Evolutionary conservation across 2,113 vertebrate genomes (phyloP), one percentile per base, ranked within the genome.

Genomic region (Pleuronectes platessa): DNA sequence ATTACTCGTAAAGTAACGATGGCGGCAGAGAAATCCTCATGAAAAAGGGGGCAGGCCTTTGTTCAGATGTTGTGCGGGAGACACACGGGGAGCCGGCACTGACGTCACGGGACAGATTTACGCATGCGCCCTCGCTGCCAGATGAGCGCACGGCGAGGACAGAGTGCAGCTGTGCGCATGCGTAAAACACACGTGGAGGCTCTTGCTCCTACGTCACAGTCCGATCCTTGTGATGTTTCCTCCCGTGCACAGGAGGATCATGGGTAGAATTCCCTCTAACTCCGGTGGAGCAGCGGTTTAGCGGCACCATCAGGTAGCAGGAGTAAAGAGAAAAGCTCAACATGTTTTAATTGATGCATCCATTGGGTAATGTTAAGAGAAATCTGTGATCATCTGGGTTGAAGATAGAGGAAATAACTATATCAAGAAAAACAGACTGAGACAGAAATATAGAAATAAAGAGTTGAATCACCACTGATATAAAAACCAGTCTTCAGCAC

Each of bases 1-100:
- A 94, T 91, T 93, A 91, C 90, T 88, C 84, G 91, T 92, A 93
- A 91, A 89, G 92, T 92, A 93, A 93, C 92, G 92, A 89, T 76
- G 86, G 86, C 83, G 72, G 84, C 56, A 47, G 74, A 79, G 86
- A 82, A 75, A 78, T 83, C 82, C 85, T 88, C 90, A n/a, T 87
- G 86, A 91, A 88, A 90, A 91, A 83, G 24, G 40, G 90, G 92
- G 91, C 90, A 87, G 91, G 91, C 73, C 88, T 90, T 91, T 92
- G 86, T 91, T 86, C 54, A 13, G 71, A 63, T 76, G 68, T 71
- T 35, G 75, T 37, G 11, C 65, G 61, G 73, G 56, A n/a, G 74
- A 72, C 15, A 0, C 6, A 60, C 20, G 74, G 72, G 79, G 88
- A 47, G 14, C 0, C 0, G 68, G 14, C 85, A 1, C 3, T 0